Percentiles rank a stretch among this genome's conserved stretches.
Conservation (phyloP, 2,113 vertebrate genomes). For the Edolisoma coerulescens region DNA sequence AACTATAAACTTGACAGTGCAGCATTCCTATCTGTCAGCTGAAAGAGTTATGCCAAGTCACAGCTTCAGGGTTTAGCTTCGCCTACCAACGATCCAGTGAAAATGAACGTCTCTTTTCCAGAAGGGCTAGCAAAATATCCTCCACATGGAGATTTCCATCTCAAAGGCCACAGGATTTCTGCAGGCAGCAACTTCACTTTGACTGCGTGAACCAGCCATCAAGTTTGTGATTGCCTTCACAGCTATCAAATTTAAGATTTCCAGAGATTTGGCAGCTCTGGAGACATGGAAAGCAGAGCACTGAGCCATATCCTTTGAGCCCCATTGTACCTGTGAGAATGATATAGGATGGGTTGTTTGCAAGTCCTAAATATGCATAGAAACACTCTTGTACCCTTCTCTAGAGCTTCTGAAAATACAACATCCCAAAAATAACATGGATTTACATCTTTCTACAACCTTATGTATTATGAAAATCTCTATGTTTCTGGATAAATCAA, state of each 20-base stretch:
- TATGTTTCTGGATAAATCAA: neutral
- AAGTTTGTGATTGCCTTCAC: neutral
- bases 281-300: neutral
- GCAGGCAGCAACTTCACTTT: neutral
- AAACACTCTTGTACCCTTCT: neutral
- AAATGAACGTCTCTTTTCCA: neutral
- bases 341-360: neutral
- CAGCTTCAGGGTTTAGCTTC: neutral
- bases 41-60: neutral
- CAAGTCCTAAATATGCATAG: neutral
- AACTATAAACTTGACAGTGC: constrained; percentile 3
- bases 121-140: neutral
- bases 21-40: constrained; percentile 1
- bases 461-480: neutral
- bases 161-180: neutral
- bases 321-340: neutral
- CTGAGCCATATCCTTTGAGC: neutral
- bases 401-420: neutral
- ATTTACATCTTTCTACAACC: neutral
- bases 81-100: neutral
- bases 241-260: neutral
- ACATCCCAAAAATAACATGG: neutral
- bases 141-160: neutral
- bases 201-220: neutral
- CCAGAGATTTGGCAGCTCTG: neutral